Evolutionary conservation across 2,797 vertebrate species (phyloP).

Genomic region (Dromococcyx pavoninus): DNA sequence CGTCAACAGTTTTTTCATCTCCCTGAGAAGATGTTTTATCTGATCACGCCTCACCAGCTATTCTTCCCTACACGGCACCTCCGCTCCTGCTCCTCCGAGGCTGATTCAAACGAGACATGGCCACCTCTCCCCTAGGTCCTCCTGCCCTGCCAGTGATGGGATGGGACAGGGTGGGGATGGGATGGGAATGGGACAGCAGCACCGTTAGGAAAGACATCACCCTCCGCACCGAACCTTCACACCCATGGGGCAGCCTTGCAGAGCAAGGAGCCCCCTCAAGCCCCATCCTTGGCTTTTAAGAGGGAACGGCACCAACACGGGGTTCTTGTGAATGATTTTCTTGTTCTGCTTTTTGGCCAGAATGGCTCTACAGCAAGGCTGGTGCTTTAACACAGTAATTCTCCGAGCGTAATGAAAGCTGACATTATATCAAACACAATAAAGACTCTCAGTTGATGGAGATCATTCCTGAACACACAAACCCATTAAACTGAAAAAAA

Average conservation of each 20-base stretch:
- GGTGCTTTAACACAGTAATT: slow-evolving; percentile 74
- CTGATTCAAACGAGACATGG: rapidly evolving
- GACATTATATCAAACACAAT: slow-evolving; percentile 99
- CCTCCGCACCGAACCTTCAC: background rate
- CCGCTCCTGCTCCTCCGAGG: background rate
- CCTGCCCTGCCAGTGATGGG: too few species aligned
- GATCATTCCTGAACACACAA: slow-evolving; percentile 91
- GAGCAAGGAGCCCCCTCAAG: background rate
- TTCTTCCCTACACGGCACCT: background rate
- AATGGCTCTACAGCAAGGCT: slow-evolving; percentile 62
- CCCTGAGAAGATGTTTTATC: slow-evolving; percentile 20
- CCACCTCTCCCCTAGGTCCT: background rate
- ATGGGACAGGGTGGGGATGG: too few species aligned
- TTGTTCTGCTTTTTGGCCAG: slow-evolving; percentile 53
- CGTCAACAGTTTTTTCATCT: slow-evolving; percentile 58
- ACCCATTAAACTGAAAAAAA: slow-evolving; percentile 82
- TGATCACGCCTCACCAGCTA: background rate
- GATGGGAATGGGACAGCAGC: background rate
- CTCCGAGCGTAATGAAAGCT: slow-evolving; percentile 87
- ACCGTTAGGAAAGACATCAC: background rate
- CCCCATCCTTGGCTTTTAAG: background rate
- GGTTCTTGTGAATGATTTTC: slow-evolving; percentile 48
- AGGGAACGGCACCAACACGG: background rate
- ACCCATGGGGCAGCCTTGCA: background rate
- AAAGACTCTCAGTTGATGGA: slow-evolving; percentile 92